Evolutionary conservation across 2,797 vertebrate genomes (phyloP).

Genomic region (Eremophila alpestris): DNA sequence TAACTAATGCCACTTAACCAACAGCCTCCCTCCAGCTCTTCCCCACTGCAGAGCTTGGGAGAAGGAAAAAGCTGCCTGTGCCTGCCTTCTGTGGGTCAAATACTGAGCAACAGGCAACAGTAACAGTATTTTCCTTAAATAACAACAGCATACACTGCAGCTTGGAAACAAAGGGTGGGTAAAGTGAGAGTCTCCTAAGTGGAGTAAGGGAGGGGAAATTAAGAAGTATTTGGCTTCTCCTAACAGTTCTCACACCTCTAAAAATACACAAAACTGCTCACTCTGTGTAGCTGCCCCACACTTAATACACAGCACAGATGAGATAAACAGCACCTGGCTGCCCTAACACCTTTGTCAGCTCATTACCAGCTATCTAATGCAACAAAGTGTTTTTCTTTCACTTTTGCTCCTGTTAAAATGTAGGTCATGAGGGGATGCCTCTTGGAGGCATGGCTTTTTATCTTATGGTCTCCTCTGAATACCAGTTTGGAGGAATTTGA

Average conservation of each 20-base stretch:
- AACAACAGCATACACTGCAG: neutral
- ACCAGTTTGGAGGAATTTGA: neutral
- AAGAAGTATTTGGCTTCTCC: neutral
- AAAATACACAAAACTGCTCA: slow-evolving; percentile 3
- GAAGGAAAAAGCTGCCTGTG: neutral
- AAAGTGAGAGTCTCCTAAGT: neutral
- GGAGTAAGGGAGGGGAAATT: neutral
- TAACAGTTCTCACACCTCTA: slow-evolving; percentile 8
- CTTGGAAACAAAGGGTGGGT: neutral
- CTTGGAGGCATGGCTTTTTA: neutral
- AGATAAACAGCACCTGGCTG: slow-evolving; percentile 33
- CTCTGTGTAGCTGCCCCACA: neutral
- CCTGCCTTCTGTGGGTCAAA: neutral
- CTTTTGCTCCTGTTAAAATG: neutral
- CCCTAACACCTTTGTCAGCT: neutral
- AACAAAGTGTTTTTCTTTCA: neutral
- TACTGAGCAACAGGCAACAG: neutral
- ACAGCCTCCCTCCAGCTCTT: neutral
- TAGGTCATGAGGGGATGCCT: neutral
- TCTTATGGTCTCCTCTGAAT: neutral
- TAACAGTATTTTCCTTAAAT: neutral
- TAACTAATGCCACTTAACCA: neutral
- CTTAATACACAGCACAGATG: neutral
- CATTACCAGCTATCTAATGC: neutral
- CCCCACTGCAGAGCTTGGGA: neutral